These are phyloP conservation scores for Artibeus jamaicensis DNA, from an alignment of 2,797 vertebrate genomes.

Conservation along the genomic window DNA sequence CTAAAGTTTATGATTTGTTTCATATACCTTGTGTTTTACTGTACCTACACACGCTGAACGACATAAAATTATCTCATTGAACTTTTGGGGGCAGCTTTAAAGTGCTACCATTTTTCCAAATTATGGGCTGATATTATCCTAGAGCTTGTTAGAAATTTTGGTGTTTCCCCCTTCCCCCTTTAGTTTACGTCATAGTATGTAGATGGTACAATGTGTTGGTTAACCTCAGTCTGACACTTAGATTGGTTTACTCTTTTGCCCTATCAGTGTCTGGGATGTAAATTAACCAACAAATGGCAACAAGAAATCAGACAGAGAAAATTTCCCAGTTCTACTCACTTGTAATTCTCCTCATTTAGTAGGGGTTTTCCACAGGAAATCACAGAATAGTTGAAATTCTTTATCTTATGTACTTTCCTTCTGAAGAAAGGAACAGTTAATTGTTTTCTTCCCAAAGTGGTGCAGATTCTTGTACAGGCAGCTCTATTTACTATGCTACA, in stretches of 20 bases:
- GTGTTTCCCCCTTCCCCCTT: conserved; percentile 44
- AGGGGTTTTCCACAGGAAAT: conserved; percentile 74
- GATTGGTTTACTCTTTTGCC: conserved; percentile 27
- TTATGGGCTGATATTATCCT: not conserved
- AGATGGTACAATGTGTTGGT: conserved; percentile 10
- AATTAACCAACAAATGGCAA: conserved; percentile 56
- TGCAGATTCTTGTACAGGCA: not conserved
- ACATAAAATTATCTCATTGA: not conserved
- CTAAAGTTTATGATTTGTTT: not conserved
- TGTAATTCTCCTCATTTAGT: conserved; percentile 59
- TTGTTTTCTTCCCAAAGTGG: conserved; percentile 10
- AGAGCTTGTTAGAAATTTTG: conserved; percentile 26
- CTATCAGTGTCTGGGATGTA: conserved; percentile 30
- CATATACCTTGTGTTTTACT: not conserved
- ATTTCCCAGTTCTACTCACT: conserved; percentile 68
- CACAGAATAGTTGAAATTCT: conserved; percentile 47
- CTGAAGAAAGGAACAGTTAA: conserved; percentile 54
- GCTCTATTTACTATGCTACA: conserved; percentile 20
- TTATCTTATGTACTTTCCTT: conserved; percentile 67
- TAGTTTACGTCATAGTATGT: not conserved
- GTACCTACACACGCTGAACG: not conserved
- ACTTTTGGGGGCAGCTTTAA: not conserved
- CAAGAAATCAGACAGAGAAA: conserved; percentile 67
- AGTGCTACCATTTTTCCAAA: not conserved
- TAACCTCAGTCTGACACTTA: conserved; percentile 69